phyloP scores from a whole-genome alignment of 2,888 invertebrate species.

The Hydraecia micacea region DNA sequence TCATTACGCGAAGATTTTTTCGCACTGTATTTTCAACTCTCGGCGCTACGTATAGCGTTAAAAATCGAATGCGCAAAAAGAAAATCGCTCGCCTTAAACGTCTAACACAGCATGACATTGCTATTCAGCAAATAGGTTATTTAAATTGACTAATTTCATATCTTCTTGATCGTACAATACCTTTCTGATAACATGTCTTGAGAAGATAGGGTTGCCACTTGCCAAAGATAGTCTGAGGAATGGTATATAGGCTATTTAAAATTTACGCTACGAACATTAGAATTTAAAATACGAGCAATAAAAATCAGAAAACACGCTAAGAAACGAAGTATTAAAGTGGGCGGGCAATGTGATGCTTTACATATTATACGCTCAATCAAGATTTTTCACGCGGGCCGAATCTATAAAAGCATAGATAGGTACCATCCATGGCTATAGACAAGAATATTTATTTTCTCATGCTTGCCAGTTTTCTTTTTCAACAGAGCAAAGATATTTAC shows the following conservation, averaged over 20 bases:
- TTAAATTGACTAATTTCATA: conserved; percentile 8
- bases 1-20: no score
- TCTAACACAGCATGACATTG: conserved; percentile 9
- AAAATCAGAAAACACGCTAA: no score
- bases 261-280: neutral
- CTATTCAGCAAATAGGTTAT: neutral
- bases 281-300: no score
- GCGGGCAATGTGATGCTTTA: no score
- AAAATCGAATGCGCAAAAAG: no score
- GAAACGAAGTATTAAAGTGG: no score
- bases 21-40: neutral
- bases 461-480: neutral
- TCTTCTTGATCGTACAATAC: conserved; percentile 20
- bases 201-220: neutral
- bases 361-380: no score
- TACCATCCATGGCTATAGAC: neutral
- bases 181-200: conserved; percentile 1
- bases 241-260: no score
- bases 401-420: neutral
- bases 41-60: no score
- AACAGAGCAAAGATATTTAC: neutral
- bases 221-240: no score
- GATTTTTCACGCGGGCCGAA: neutral
- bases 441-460: neutral
- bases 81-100: no score